Conservation (phyloP, 1,140 invertebrate species). For the Gryon sp. region DNA sequence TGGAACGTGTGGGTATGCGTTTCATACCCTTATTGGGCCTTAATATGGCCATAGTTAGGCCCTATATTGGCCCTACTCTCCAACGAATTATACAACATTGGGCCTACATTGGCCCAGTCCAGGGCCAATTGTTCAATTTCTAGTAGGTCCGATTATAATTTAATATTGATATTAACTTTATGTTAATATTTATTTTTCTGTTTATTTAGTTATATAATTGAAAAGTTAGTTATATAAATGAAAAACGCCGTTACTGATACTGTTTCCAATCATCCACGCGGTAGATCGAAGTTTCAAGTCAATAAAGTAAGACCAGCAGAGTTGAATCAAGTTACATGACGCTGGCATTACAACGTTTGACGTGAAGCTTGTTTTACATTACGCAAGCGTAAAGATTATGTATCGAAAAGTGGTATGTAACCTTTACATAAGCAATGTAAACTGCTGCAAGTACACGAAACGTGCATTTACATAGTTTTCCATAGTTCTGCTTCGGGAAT, state of each 20-base stretch:
- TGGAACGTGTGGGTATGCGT: too few species aligned
- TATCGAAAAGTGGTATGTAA: constrained; percentile 29
- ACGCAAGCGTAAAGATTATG: constrained; percentile 44
- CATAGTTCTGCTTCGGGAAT: constrained; percentile 30
- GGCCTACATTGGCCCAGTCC: too few species aligned
- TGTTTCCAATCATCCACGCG: constrained; percentile 15
- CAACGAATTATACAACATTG: too few species aligned
- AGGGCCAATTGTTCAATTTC: too few species aligned
- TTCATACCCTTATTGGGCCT: too few species aligned
- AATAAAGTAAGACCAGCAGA: constrained; percentile 31
- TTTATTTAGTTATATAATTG: too few species aligned
- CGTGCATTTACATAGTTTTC: constrained; percentile 34
- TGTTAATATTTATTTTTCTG: too few species aligned
- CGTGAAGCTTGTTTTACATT: constrained; percentile 35
- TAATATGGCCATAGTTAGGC: too few species aligned
- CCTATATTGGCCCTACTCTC: too few species aligned
- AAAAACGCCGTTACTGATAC: neutral
- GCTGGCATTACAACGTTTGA: constrained; percentile 38
- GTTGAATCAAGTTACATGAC: constrained; percentile 41
- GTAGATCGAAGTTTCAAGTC: constrained; percentile 12
- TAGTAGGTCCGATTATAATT: too few species aligned
- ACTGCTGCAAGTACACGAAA: constrained; percentile 24
- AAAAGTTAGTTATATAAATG: neutral
- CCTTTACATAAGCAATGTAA: constrained; percentile 53
- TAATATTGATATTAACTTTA: too few species aligned